Evolutionary conservation across 2,113 vertebrate genomes (phyloP).

Genomic region (Phrynosoma platyrhinos): DNA sequence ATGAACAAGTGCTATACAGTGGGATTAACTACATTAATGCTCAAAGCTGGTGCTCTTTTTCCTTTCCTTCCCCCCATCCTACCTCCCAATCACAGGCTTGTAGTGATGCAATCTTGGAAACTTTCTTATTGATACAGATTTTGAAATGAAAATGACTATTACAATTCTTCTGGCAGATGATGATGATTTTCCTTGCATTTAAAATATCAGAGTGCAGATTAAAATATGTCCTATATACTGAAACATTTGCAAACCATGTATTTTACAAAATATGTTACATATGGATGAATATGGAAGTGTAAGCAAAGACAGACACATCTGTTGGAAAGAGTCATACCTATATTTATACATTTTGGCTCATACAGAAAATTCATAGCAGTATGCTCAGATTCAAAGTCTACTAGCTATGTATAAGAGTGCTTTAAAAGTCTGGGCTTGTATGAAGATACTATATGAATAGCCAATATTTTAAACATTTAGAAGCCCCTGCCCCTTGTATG

Average conservation of each 20-base stretch:
- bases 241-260: slow-evolving; percentile 47
- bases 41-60: slow-evolving; percentile 75
- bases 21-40: slow-evolving; percentile 78
- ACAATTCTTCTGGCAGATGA: slow-evolving; percentile 50
- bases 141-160: slow-evolving; percentile 67
- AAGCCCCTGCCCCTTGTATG: background rate
- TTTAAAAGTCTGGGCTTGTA: background rate
- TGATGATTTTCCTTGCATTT: background rate
- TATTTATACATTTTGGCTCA: slow-evolving; percentile 61
- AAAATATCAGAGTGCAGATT: slow-evolving; percentile 50
- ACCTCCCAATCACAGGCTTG: slow-evolving; percentile 71
- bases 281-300: slow-evolving; percentile 35
- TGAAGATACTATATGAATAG: background rate
- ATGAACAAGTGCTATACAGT: slow-evolving; percentile 72
- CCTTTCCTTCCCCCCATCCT: slow-evolving; percentile 55
- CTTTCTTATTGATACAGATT: slow-evolving; percentile 75
- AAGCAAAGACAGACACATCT: slow-evolving; percentile 66
- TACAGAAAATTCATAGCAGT: slow-evolving; percentile 68
- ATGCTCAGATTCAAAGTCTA: slow-evolving; percentile 70
- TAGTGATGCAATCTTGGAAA: slow-evolving; percentile 71
- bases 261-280: slow-evolving; percentile 35
- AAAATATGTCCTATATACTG: slow-evolving; percentile 45
- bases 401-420: slow-evolving; percentile 58
- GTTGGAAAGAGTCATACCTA: slow-evolving; percentile 58
- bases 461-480: background rate